Conservation (phyloP, 2,888 invertebrate species). For the Terebella lapidaria region DNA sequence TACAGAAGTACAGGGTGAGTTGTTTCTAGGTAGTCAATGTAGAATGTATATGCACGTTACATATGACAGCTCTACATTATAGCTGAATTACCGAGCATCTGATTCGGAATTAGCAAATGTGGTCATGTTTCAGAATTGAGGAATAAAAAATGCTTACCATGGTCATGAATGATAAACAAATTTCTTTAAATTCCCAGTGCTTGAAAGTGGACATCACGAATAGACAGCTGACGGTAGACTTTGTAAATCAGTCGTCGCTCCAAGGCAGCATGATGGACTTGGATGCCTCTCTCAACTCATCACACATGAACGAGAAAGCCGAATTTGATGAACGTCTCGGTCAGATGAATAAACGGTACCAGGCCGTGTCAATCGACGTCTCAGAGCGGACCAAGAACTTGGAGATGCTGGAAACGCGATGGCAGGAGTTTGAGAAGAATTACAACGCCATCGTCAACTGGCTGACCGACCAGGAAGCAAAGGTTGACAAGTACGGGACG, state of each 20-base stretch:
- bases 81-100: too few species aligned
- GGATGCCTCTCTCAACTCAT: background rate
- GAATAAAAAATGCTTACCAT: background rate
- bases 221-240: constrained; percentile 46
- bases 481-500: constrained; percentile 34
- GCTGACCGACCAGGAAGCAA: constrained; percentile 43
- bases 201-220: constrained; percentile 46
- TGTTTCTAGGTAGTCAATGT: too few species aligned
- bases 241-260: constrained; percentile 40
- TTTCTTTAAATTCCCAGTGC: constrained; percentile 28
- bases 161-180: background rate
- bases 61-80: too few species aligned
- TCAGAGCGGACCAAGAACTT: constrained; percentile 32
- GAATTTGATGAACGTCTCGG: constrained; percentile 45
- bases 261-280: constrained; percentile 3
- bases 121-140: background rate
- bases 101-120: background rate
- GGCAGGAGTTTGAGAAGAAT: constrained; percentile 44
- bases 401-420: constrained; percentile 26
- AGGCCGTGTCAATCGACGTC: constrained; percentile 31
- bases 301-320: constrained; percentile 32
- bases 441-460: constrained; percentile 33
- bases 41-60: too few species aligned
- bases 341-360: constrained; percentile 40
- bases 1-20: constrained; percentile 45